Percentiles rank a stretch among this genome's conserved stretches.
Evolutionary conservation across 30 jellyfish, hydroid and myxozoan species (phyloP).

Genomic region (Aurelia aurita complex sp. Pacific): DNA sequence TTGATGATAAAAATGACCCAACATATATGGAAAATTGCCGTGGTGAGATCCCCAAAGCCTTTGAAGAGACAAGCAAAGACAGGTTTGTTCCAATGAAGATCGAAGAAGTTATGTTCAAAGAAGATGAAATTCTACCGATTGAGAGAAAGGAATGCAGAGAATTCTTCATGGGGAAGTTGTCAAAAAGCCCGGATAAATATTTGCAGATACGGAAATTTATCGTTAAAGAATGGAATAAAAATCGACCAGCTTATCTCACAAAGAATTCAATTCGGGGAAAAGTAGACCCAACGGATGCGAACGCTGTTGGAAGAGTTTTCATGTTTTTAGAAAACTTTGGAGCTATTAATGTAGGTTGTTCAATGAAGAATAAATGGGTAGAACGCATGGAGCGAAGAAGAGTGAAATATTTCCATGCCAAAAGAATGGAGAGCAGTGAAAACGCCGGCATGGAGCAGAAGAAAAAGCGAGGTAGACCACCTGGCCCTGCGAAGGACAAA

Average conservation of each 20-base stretch:
- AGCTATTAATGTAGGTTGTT: slow-evolving; percentile 65
- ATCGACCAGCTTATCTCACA: slow-evolving; percentile 50
- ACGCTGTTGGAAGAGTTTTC: slow-evolving; percentile 65
- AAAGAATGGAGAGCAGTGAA: slow-evolving; percentile 22
- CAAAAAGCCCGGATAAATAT: slow-evolving; percentile 62
- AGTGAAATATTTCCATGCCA: slow-evolving; percentile 24
- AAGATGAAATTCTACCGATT: slow-evolving; percentile 36
- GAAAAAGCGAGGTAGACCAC: slow-evolving; percentile 45
- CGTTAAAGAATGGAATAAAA: slow-evolving; percentile 46
- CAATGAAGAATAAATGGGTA: slow-evolving; percentile 62
- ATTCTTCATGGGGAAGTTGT: slow-evolving; percentile 67
- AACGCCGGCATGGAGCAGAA: slow-evolving; percentile 21
- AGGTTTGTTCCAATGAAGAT: slow-evolving; percentile 7
- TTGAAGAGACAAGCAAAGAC: not conserved
- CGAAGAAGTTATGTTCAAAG: slow-evolving; percentile 42
- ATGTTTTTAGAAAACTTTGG: slow-evolving; percentile 61
- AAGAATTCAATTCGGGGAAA: slow-evolving; percentile 53
- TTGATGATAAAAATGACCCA: slow-evolving; percentile 18
- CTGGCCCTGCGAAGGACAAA: slow-evolving; percentile 12
- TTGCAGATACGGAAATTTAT: slow-evolving; percentile 45
- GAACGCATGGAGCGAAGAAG: slow-evolving; percentile 69
- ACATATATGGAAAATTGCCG: not conserved
- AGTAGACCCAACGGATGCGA: slow-evolving; percentile 64
- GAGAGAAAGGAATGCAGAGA: slow-evolving; percentile 61
- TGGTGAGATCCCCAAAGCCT: slow-evolving; percentile 6